These are phyloP conservation scores for Anthophora plumipes DNA, from an alignment of 2,888 invertebrate species.

Conservation along the genomic window DNA sequence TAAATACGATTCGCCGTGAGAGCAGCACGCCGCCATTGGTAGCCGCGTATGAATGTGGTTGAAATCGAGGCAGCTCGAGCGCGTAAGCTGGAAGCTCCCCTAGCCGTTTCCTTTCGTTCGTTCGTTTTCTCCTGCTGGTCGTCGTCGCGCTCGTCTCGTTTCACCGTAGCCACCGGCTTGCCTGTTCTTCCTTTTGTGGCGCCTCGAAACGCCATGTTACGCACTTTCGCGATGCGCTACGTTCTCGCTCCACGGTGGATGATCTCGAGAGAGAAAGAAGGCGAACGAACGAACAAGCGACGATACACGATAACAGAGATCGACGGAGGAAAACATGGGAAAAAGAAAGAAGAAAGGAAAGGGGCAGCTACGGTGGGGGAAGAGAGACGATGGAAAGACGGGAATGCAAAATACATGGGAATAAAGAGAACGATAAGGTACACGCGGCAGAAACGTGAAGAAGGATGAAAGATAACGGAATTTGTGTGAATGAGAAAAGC, in stretches of 20 bases:
- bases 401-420: neutral
- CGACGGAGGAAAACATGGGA: slow-evolving; percentile 4
- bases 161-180: slow-evolving; percentile 37
- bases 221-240: slow-evolving; percentile 63
- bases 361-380: neutral
- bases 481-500: neutral
- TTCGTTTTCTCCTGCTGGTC: slow-evolving; percentile 38
- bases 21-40: neutral
- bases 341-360: neutral
- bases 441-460: slow-evolving; percentile 2
- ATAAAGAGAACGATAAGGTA: slow-evolving; percentile 28
- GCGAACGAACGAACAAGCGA: slow-evolving; percentile 4
- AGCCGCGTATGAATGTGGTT: slow-evolving; percentile 4
- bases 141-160: slow-evolving; percentile 53
- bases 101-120: slow-evolving; percentile 34
- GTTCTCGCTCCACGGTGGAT: slow-evolving; percentile 46
- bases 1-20: neutral
- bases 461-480: slow-evolving; percentile 35
- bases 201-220: slow-evolving; percentile 66
- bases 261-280: slow-evolving; percentile 68
- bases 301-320: slow-evolving; percentile 31
- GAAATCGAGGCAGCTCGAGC: neutral
- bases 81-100: slow-evolving; percentile 42
- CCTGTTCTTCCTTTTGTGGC: slow-evolving; percentile 70
- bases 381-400: neutral